These are phyloP conservation scores for Cyanistes caeruleus DNA, from an alignment of 2,113 vertebrate genomes.

Conservation along the genomic window DNA sequence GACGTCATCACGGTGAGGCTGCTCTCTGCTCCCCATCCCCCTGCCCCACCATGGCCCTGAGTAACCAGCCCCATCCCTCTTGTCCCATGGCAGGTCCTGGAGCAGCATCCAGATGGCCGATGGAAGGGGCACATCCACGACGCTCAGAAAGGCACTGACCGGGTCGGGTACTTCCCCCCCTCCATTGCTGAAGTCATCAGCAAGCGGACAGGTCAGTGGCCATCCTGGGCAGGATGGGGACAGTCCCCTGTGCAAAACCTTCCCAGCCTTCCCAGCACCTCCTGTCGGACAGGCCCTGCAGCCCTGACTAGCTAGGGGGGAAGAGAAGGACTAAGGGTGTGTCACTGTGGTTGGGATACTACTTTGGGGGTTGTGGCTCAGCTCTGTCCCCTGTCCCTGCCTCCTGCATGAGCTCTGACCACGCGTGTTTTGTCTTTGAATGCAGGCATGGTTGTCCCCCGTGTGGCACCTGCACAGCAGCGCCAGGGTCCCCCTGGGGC, in stretches of 20 bases:
- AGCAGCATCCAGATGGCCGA: constrained; percentile 90
- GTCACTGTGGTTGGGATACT: neutral
- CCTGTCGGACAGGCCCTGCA: neutral
- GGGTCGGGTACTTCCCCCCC: constrained; percentile 93
- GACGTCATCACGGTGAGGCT: constrained; percentile 90
- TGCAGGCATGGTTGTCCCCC: constrained; percentile 82
- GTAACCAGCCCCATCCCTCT: neutral
- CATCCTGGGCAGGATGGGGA: neutral
- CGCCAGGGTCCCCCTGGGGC: constrained; percentile 76
- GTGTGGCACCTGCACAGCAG: constrained; percentile 75
- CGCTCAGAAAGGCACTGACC: constrained; percentile 87
- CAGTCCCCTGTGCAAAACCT: neutral
- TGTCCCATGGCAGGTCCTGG: constrained; percentile 81
- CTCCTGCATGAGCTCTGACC: neutral
- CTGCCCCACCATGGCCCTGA: neutral
- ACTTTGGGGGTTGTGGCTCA: neutral
- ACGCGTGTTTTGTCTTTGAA: constrained; percentile 64
- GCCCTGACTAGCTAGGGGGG: neutral
- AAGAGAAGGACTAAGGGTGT: neutral
- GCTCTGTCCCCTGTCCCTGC: neutral
- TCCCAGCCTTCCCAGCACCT: neutral
- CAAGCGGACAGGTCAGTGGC: constrained; percentile 83
- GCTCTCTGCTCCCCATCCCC: neutral
- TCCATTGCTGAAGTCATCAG: constrained; percentile 95
- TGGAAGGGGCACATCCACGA: constrained; percentile 98